Evolutionary conservation across 2,888 invertebrate species (phyloP).

Genomic region (Nymphalis urticae): DNA sequence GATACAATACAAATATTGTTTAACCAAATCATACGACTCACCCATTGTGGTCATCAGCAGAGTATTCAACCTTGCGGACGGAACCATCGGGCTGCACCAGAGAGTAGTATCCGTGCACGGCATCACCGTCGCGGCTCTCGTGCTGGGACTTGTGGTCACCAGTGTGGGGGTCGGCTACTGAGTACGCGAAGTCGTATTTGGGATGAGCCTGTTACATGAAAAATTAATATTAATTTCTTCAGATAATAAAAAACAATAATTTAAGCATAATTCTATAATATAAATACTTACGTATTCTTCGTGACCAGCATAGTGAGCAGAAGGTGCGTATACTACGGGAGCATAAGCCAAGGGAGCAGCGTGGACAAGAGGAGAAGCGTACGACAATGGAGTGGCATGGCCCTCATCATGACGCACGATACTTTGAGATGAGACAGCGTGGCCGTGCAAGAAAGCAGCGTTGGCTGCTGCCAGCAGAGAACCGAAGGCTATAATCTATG

Average conservation of each 20-base stretch:
- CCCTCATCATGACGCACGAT: constrained; percentile 54
- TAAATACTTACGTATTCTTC: constrained; percentile 48
- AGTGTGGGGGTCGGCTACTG: constrained; percentile 71
- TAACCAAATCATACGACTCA: constrained; percentile 48
- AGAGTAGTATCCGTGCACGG: constrained; percentile 79
- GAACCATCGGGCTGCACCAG: constrained; percentile 81
- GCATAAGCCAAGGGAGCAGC: constrained; percentile 45
- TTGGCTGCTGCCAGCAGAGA: constrained; percentile 57
- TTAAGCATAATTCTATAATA: neutral
- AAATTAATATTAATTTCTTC: neutral
- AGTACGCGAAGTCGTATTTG: constrained; percentile 62
- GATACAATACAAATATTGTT: neutral
- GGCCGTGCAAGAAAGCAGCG: constrained; percentile 59
- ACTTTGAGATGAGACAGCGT: constrained; percentile 58
- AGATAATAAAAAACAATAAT: neutral
- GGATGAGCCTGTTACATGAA: constrained; percentile 45
- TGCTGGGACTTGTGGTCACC: constrained; percentile 73
- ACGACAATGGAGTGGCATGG: constrained; percentile 42
- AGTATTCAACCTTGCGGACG: constrained; percentile 79
- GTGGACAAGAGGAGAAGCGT: constrained; percentile 48
- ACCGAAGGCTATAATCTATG: constrained; percentile 48
- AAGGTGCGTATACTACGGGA: constrained; percentile 47
- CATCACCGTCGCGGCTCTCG: constrained; percentile 70
- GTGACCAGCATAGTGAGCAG: constrained; percentile 44
- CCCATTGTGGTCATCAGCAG: constrained; percentile 80